phyloP scores from a whole-genome alignment of 2,113 vertebrate genomes.

The Furnarius figulus region DNA sequence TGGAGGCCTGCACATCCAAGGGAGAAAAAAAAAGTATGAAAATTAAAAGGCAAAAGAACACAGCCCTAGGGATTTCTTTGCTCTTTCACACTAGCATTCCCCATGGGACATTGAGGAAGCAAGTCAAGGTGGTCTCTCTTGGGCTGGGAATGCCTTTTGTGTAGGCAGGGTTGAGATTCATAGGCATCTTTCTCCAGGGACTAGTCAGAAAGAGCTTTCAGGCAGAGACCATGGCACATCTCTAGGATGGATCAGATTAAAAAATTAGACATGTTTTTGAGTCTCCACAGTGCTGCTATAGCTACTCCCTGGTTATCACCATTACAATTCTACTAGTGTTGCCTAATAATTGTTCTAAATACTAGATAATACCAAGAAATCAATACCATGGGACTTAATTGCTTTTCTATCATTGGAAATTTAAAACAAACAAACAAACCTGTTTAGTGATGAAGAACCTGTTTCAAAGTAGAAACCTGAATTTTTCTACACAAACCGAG shows the following conservation, averaged over 20 bases:
- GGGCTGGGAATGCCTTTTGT: neutral
- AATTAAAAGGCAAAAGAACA: neutral
- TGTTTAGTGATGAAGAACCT: neutral
- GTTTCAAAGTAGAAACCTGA: neutral
- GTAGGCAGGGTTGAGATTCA: neutral
- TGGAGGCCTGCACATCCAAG: neutral
- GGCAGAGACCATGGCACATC: neutral
- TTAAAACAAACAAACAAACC: neutral
- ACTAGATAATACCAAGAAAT: neutral
- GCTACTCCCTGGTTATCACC: neutral
- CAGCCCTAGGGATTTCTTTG: neutral
- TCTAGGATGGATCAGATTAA: neutral
- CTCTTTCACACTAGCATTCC: neutral
- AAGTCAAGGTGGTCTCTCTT: neutral
- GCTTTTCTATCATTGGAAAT: neutral
- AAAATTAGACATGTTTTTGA: neutral
- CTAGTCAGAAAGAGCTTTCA: neutral
- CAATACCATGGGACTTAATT: neutral
- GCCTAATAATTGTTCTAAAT: slow-evolving; percentile 18
- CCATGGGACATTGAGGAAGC: neutral
- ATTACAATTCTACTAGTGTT: neutral
- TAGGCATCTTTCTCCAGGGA: neutral
- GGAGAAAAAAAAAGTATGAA: neutral
- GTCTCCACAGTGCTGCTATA: neutral
- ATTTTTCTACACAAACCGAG: neutral